Evolutionary conservation across 2,888 invertebrate genomes (phyloP).

Genomic region (Ephialtes manifestator): DNA sequence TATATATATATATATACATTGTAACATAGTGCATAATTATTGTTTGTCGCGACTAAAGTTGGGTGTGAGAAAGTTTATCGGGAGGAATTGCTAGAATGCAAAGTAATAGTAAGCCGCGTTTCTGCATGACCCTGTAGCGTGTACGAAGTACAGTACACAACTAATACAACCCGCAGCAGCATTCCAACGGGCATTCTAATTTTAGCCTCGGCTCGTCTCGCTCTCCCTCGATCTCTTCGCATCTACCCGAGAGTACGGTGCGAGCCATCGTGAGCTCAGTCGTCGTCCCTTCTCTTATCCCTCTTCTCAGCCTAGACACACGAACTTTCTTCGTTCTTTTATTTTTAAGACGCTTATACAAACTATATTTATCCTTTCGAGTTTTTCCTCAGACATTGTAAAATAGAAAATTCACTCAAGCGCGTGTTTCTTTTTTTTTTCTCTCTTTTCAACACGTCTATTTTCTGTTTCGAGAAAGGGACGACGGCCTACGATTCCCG

Average conservation of each 20-base stretch:
- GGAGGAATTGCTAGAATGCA: slow-evolving; percentile 7
- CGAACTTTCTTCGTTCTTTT: slow-evolving; percentile 8
- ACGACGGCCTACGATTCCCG: slow-evolving; percentile 51
- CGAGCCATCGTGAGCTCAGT: slow-evolving; percentile 2
- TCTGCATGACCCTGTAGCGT: slow-evolving; percentile 55
- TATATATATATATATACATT: neutral
- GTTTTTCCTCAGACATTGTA: slow-evolving; percentile 14
- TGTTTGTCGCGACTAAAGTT: neutral
- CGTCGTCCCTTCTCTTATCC: slow-evolving; percentile 24
- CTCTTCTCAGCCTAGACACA: slow-evolving; percentile 21
- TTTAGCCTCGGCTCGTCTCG: slow-evolving; percentile 76
- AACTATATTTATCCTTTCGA: slow-evolving; percentile 25
- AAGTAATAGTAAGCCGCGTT: slow-evolving; percentile 22
- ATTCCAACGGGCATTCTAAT: slow-evolving; percentile 82
- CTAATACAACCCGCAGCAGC: slow-evolving; percentile 60
- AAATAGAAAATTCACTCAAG: slow-evolving; percentile 24
- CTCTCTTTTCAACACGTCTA: too few relatives aligned
- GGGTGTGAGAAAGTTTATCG: slow-evolving; percentile 31
- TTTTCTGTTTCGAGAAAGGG: neutral
- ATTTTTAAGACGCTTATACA: neutral
- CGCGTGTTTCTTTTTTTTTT: slow-evolving; percentile 13
- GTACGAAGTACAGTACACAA: slow-evolving; percentile 46
- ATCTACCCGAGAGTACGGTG: slow-evolving; percentile 16
- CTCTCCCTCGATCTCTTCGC: slow-evolving; percentile 60
- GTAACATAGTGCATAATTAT: slow-evolving; percentile 21